These are phyloP conservation scores for Harmothoe impar DNA, from an alignment of 2,888 invertebrate species.

Conservation along the genomic window DNA sequence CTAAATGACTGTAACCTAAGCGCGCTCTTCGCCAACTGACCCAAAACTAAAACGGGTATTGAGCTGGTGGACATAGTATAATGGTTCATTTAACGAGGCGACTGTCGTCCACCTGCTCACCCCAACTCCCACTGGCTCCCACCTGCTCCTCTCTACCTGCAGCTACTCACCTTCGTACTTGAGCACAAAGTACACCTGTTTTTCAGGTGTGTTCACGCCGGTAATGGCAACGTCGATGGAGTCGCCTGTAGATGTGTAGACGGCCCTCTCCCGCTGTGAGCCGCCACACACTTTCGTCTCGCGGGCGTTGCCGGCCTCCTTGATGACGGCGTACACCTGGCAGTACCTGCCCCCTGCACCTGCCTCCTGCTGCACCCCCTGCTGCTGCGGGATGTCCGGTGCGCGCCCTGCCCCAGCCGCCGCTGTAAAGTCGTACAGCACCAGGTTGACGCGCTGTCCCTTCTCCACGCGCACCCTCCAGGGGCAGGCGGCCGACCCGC, in stretches of 20 bases:
- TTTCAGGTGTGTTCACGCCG: conserved; percentile 64
- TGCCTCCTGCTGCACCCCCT: neutral
- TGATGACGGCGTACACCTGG: conserved; percentile 61
- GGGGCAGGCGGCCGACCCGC: conserved; percentile 67
- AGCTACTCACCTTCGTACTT: conserved; percentile 65
- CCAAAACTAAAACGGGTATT: too few species aligned
- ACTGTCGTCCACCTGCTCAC: neutral
- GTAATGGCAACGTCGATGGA: conserved; percentile 63
- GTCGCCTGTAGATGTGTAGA: conserved; percentile 63
- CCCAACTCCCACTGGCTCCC: neutral
- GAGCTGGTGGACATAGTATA: neutral
- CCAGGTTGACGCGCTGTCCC: conserved; percentile 69
- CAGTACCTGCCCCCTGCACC: conserved; percentile 46
- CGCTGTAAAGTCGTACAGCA: conserved; percentile 66
- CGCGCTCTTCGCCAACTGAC: too few species aligned
- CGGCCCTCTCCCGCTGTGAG: conserved; percentile 51
- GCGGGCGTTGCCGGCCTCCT: conserved; percentile 46
- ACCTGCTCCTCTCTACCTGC: neutral
- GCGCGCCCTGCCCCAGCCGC: neutral
- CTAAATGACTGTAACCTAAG: too few species aligned
- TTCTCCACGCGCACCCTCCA: conserved; percentile 66
- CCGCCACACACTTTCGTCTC: conserved; percentile 68
- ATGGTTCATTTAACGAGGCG: neutral
- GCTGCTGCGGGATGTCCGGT: neutral
- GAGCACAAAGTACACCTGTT: conserved; percentile 64